Percentiles rank a stretch among this genome's conserved stretches.
phyloP scores from a whole-genome alignment of 1,140 invertebrate species.

The Macrosteles quadrilineatus region DNA sequence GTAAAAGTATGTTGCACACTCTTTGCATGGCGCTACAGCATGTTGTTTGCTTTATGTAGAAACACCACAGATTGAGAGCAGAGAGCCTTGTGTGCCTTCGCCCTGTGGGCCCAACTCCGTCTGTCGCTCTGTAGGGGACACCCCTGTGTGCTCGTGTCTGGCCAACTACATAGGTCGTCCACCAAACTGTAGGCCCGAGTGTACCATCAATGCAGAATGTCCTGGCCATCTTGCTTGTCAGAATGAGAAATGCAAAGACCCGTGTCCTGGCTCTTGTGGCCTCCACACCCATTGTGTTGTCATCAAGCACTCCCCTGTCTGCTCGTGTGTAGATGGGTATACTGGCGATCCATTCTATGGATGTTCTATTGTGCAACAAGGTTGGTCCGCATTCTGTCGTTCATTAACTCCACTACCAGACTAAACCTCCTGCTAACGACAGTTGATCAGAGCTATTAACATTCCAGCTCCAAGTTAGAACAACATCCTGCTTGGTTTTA shows the following conservation, averaged over 20 bases:
- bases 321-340: conserved; percentile 73
- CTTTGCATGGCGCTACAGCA: neutral
- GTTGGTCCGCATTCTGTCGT: conserved; percentile 38
- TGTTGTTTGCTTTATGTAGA: conserved; percentile 1
- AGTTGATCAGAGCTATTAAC: neutral
- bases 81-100: conserved; percentile 74
- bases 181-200: conserved; percentile 80
- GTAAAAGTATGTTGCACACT: too few species aligned
- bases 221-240: conserved; percentile 76
- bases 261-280: conserved; percentile 83
- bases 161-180: conserved; percentile 76
- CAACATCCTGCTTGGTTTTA: too few species aligned
- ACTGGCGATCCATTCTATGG: conserved; percentile 81
- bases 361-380: conserved; percentile 55
- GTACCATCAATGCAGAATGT: conserved; percentile 79
- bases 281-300: conserved; percentile 78
- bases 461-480: neutral
- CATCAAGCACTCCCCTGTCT: conserved; percentile 77
- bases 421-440: neutral
- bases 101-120: conserved; percentile 80
- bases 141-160: conserved; percentile 75
- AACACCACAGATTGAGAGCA: conserved; percentile 40
- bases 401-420: neutral
- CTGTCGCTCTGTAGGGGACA: conserved; percentile 67
- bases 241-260: conserved; percentile 77